Conservation (phyloP, 2,113 vertebrate genomes). For the Aepyceros melampus region DNA sequence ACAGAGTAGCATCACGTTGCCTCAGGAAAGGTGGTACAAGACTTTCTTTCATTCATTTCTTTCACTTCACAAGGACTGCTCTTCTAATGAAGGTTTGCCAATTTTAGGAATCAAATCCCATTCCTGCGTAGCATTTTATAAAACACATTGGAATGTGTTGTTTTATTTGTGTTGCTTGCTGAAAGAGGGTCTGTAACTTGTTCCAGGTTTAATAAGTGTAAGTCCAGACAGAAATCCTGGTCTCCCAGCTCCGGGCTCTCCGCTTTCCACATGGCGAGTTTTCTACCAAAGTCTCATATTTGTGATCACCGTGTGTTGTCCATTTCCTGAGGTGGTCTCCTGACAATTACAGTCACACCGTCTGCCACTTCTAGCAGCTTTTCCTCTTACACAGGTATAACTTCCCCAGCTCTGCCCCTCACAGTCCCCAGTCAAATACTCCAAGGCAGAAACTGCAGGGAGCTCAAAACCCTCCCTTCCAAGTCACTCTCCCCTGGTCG, state of each 20-base stretch:
- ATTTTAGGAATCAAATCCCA: not conserved
- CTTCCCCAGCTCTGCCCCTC: not conserved
- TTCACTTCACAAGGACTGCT: not conserved
- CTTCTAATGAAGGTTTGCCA: not conserved
- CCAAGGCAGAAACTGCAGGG: not conserved
- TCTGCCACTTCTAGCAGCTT: not conserved
- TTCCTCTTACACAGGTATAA: not conserved
- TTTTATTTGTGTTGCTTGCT: not conserved
- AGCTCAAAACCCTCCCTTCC: not conserved
- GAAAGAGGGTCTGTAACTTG: not conserved
- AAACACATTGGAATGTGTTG: not conserved
- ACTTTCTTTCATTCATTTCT: not conserved
- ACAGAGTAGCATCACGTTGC: not conserved
- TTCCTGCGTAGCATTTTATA: not conserved
- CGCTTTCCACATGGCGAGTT: not conserved
- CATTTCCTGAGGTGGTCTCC: not conserved
- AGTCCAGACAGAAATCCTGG: not conserved
- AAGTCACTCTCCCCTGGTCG: not conserved
- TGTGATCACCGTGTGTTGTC: not conserved
- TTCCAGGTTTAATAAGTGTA: not conserved
- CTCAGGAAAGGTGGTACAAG: not conserved
- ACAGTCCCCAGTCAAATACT: not conserved
- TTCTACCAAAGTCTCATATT: not conserved
- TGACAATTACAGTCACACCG: not conserved
- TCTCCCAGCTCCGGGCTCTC: not conserved